Evolutionary conservation across 2,113 vertebrate species (phyloP).

Genomic region (Callaeas wilsoni): DNA sequence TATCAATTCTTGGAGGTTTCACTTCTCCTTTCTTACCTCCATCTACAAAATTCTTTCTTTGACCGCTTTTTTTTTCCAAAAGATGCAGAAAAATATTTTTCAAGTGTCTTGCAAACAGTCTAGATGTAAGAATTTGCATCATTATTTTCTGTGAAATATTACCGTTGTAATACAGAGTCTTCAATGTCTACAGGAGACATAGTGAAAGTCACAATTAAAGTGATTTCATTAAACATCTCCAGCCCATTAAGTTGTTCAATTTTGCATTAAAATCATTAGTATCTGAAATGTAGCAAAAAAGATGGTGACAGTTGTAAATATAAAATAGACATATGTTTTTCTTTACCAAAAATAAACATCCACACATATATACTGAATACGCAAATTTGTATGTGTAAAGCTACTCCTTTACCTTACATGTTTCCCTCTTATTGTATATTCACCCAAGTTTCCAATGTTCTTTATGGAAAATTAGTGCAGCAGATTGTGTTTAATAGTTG

Average conservation of each 20-base stretch:
- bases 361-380: neutral
- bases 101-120: neutral
- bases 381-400: neutral
- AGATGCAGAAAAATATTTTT: neutral
- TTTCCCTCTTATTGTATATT: neutral
- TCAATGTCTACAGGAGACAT: neutral
- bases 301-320: neutral
- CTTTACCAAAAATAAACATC: neutral
- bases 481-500: neutral
- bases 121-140: neutral
- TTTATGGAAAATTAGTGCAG: neutral
- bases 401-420: neutral
- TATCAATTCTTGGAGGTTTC: neutral
- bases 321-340: neutral
- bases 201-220: constrained; percentile 23
- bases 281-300: constrained; percentile 39
- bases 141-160: neutral
- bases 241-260: constrained; percentile 45
- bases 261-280: constrained; percentile 51
- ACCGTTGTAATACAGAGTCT: neutral
- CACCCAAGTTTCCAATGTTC: neutral
- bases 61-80: neutral
- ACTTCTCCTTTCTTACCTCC: neutral
- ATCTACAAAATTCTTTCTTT: neutral
- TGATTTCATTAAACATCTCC: constrained; percentile 16